Conservation (phyloP, 2,113 vertebrate genomes). For the Sisor rabdophorus region DNA sequence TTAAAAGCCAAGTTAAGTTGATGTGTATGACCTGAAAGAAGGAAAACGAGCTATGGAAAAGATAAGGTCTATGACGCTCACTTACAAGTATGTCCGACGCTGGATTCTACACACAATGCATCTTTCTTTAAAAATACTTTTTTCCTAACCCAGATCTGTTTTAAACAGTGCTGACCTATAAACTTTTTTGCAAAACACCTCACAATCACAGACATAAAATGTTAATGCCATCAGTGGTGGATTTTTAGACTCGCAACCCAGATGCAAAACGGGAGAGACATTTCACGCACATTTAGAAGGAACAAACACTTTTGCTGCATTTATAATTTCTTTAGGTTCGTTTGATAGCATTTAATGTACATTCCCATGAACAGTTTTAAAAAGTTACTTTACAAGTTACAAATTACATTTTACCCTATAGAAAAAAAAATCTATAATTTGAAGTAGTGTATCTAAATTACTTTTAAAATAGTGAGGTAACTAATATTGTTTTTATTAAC, state of each 20-base stretch:
- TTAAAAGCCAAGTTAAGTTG: conserved; percentile 12
- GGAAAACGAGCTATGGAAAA: conserved; percentile 1
- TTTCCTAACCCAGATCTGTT: conserved; percentile 36
- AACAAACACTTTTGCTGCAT: neutral
- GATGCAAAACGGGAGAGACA: neutral
- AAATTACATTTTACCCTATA: no score
- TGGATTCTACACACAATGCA: conserved; percentile 23
- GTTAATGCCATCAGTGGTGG: neutral
- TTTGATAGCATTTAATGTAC: no score
- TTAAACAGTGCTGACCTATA: conserved; percentile 36
- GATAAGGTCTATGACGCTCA: conserved; percentile 32
- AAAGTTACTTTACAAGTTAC: no score
- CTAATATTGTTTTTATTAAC: no score
- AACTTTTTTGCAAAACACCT: conserved; percentile 26
- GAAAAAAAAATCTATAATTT: no score
- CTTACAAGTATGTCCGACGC: conserved; percentile 35
- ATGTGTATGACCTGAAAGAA: neutral
- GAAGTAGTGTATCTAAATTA: no score
- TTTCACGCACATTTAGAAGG: neutral
- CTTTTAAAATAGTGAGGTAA: no score
- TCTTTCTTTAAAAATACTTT: conserved; percentile 20
- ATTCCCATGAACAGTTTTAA: no score
- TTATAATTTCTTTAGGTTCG: no score
- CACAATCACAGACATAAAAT: neutral
- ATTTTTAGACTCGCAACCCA: neutral